Evolutionary conservation across 1,140 invertebrate genomes (phyloP).

Genomic region (Frieseomelitta varia): DNA sequence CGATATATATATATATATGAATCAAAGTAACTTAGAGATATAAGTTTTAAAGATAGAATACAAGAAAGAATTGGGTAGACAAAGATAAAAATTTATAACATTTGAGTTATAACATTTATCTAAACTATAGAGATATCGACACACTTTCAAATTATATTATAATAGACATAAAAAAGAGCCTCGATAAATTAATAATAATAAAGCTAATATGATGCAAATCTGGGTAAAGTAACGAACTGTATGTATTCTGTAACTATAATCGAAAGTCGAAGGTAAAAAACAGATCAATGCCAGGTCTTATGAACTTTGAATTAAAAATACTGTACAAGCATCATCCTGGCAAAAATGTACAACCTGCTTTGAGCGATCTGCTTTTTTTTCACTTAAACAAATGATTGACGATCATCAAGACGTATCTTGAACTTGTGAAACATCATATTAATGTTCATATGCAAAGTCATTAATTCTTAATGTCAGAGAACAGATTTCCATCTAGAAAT

Average conservation of each 20-base stretch:
- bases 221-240: constrained; percentile 44
- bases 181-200: constrained; percentile 15
- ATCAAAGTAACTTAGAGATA: not conserved
- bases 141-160: not conserved
- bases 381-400: constrained; percentile 44
- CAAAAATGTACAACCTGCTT: constrained; percentile 72
- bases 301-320: constrained; percentile 76
- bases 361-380: constrained; percentile 58
- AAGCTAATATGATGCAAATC: constrained; percentile 52
- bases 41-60: not conserved
- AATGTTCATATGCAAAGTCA: constrained; percentile 37
- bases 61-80: constrained; percentile 25
- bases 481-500: constrained; percentile 1
- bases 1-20: too few relatives aligned
- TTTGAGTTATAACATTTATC: not conserved
- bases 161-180: constrained; percentile 1
- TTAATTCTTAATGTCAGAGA: constrained; percentile 17
- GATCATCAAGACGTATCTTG: constrained; percentile 22
- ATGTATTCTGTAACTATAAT: constrained; percentile 55
- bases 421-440: constrained; percentile 30
- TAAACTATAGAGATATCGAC: not conserved
- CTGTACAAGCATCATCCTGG: constrained; percentile 77
- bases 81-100: not conserved
- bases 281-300: constrained; percentile 63
- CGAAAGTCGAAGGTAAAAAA: constrained; percentile 55